These are phyloP conservation scores for Neosalanx taihuensis DNA, from an alignment of 2,797 vertebrate genomes.

Conservation along the genomic window DNA sequence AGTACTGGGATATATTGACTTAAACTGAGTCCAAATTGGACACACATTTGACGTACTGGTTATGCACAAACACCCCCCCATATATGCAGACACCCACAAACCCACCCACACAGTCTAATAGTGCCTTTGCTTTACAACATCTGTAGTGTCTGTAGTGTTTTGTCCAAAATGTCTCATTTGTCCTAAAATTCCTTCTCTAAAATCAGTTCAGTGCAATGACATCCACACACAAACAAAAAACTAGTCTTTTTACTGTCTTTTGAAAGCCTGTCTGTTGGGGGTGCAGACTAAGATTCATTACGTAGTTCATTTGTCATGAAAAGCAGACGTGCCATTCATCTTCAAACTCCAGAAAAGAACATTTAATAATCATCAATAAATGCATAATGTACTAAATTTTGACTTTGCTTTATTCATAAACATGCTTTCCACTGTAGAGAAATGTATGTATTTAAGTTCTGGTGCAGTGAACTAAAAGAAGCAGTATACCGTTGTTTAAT, in stretches of 20 bases:
- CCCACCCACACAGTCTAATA: too few relatives aligned
- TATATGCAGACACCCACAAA: neutral
- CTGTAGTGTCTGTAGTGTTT: neutral
- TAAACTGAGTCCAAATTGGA: neutral
- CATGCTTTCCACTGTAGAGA: too few relatives aligned
- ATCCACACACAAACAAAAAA: neutral
- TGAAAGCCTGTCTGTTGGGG: constrained; percentile 4
- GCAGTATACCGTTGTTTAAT: neutral
- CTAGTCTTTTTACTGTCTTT: neutral
- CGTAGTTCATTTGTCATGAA: neutral
- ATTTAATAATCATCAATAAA: neutral
- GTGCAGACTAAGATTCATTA: constrained; percentile 3
- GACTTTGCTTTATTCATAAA: too few relatives aligned
- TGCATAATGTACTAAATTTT: neutral
- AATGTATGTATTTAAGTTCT: neutral
- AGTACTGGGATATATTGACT: neutral
- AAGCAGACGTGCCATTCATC: neutral
- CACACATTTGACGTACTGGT: neutral
- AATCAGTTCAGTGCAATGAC: too few relatives aligned
- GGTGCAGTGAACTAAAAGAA: neutral
- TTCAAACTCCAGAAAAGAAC: neutral
- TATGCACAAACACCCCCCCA: neutral
- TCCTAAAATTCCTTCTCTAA: too few relatives aligned
- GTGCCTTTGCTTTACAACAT: neutral
- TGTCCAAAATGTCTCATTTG: too few relatives aligned